phyloP scores from a whole-genome alignment of 2,888 invertebrate genomes.

The Nowickia ferox region DNA sequence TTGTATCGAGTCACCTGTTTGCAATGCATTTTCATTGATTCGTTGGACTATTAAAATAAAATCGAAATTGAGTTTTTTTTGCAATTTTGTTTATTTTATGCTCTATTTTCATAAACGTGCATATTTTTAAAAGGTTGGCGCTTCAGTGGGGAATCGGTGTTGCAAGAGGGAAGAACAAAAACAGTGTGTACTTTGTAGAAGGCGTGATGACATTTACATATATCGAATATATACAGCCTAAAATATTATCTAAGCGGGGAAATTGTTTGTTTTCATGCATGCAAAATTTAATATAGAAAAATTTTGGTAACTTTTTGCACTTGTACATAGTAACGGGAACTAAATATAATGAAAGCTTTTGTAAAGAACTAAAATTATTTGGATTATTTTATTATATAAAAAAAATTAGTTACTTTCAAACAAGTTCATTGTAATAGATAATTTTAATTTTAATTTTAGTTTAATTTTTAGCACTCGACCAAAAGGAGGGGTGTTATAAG shows the following conservation, averaged over 20 bases:
- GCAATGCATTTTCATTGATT: conserved; percentile 30
- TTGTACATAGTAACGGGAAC: too few species aligned
- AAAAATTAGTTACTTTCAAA: too few species aligned
- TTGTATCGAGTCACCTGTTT: conserved; percentile 24
- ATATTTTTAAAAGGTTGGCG: conserved; percentile 13
- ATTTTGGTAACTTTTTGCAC: not conserved
- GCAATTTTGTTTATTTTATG: conserved; percentile 24
- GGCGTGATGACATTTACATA: not conserved
- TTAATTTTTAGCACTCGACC: too few species aligned
- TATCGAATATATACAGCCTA: not conserved
- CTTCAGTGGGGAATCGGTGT: not conserved
- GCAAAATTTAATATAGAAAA: not conserved
- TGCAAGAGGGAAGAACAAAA: not conserved
- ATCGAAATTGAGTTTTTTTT: conserved; percentile 52
- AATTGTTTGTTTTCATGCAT: not conserved
- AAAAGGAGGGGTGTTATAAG: too few species aligned
- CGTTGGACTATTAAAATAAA: conserved; percentile 62
- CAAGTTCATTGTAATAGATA: too few species aligned
- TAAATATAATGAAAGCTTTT: too few species aligned
- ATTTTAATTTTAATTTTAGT: too few species aligned
- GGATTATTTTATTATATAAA: too few species aligned
- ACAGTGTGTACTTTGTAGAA: conserved; percentile 3
- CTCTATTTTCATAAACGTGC: not conserved
- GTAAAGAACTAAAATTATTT: too few species aligned
- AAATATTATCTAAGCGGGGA: not conserved